A percentile compares a stretch with the other conserved stretches of the same genome.
Conservation (phyloP, 2,113 vertebrate genomes). For the Eublepharis macularius region DNA sequence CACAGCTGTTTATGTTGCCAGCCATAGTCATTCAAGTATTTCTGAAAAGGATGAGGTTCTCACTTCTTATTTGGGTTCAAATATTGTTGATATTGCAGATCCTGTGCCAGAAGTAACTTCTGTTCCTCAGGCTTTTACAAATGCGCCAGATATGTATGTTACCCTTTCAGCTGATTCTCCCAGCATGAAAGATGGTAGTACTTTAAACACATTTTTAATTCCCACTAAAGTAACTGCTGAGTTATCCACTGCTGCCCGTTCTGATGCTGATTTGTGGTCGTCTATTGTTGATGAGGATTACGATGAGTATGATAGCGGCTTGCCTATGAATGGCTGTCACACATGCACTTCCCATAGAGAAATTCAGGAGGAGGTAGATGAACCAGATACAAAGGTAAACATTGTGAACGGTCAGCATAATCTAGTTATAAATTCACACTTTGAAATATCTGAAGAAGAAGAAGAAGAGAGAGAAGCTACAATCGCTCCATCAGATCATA, state of each 20-base stretch:
- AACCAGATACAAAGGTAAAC: slow-evolving; percentile 75
- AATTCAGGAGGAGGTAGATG: slow-evolving; percentile 79
- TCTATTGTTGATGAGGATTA: slow-evolving; percentile 72
- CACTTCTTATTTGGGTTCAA: slow-evolving; percentile 55
- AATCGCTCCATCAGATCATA: slow-evolving; percentile 54
- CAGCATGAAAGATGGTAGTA: slow-evolving; percentile 63
- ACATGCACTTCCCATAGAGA: slow-evolving; percentile 80
- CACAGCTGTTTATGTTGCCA: slow-evolving; percentile 57
- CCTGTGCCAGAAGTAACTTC: slow-evolving; percentile 61
- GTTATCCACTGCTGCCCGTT: slow-evolving; percentile 63
- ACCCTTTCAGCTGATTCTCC: slow-evolving; percentile 76
- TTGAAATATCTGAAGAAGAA: slow-evolving; percentile 71
- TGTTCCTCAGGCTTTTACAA: slow-evolving; percentile 55
- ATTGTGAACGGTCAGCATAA: slow-evolving; percentile 68
- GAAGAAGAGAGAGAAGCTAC: slow-evolving; percentile 46
- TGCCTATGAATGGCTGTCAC: slow-evolving; percentile 79
- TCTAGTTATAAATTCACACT: slow-evolving; percentile 72
- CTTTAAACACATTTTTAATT: slow-evolving; percentile 61
- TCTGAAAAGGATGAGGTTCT: slow-evolving; percentile 61
- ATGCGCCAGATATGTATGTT: slow-evolving; percentile 67
- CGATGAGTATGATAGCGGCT: slow-evolving; percentile 72
- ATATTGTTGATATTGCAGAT: slow-evolving; percentile 58
- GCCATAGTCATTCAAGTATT: slow-evolving; percentile 43
- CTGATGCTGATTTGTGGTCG: slow-evolving; percentile 63
- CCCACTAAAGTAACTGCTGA: slow-evolving; percentile 69